Evolutionary conservation across 2,113 vertebrate genomes (phyloP), one percentile per base, ranked within the genome.

Genomic region (Saccopteryx bilineata): DNA sequence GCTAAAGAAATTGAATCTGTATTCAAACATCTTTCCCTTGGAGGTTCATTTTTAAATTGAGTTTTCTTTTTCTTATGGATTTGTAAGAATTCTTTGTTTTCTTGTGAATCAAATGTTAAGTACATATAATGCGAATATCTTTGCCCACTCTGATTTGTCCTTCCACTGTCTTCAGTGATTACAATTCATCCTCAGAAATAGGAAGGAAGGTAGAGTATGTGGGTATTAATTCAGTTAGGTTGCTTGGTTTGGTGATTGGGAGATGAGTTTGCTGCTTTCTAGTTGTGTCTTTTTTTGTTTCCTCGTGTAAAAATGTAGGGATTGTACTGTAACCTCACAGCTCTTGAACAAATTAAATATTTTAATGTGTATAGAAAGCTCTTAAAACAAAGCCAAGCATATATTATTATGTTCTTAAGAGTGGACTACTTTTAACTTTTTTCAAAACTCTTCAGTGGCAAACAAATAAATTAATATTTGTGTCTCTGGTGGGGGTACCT

Each of bases 251-350:
- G 21, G 26, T 66, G n/a, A 11, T 82, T 63, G 79, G 75, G 23
- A 48, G 52, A 89, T 83, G 74, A 89, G 48, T 66, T 94, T 95
- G 28, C 18, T 90, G 13, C 74, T 56, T 94, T 89, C 28, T 68
- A 28, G 18, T 92, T 82, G 8, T 56, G 5, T 78, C 61, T 92
- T 28, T 58, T 65, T 93, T 94, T 87, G 31, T 94, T 96, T 90
- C 31, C 28, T 68, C 26, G 15, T 82, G 52, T 15, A 54, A 94
- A 86, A 39, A 39, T 39, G n/a, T 71, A 84, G 17, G 14, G 28
- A 58, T 86, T 69, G 28, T 81, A 76, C 52, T 76, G 15, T 92
- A 95, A 48, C 6, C 15, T 75, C 10, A 87, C 7, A 94, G 2
- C 88, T 93, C 54, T 89, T 56, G n/a, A 58, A 12, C 84, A 17